Evolutionary conservation across 1,140 invertebrate genomes (phyloP).

Genomic region (Cotesia glomerata): DNA sequence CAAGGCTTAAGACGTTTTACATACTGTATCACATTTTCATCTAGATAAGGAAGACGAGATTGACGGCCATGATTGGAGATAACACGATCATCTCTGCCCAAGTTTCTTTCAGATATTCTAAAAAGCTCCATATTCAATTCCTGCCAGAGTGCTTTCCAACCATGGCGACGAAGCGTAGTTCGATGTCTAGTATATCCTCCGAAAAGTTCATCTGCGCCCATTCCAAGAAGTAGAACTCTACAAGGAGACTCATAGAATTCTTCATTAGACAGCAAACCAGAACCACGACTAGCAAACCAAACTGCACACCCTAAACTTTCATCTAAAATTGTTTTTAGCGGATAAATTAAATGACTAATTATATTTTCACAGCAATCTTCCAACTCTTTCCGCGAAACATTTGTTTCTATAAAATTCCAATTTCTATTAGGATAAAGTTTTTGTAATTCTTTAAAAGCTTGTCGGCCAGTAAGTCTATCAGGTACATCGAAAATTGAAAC

Average conservation of each 20-base stretch:
- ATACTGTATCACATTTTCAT: slow-evolving; percentile 85
- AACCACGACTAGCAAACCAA: slow-evolving; percentile 90
- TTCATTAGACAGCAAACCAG: slow-evolving; percentile 61
- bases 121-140: slow-evolving; percentile 81
- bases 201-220: slow-evolving; percentile 96
- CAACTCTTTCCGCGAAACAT: slow-evolving; percentile 78
- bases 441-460: slow-evolving; percentile 77
- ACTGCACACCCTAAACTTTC: slow-evolving; percentile 93
- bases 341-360: slow-evolving; percentile 82
- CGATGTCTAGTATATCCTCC: slow-evolving; percentile 92
- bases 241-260: slow-evolving; percentile 68
- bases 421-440: slow-evolving; percentile 71
- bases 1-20: slow-evolving; percentile 74
- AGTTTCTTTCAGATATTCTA: slow-evolving; percentile 88
- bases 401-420: slow-evolving; percentile 79
- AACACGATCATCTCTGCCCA: slow-evolving; percentile 92
- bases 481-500: slow-evolving; percentile 72
- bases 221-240: slow-evolving; percentile 85
- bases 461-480: slow-evolving; percentile 78
- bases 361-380: slow-evolving; percentile 51
- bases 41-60: slow-evolving; percentile 90
- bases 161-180: slow-evolving; percentile 70
- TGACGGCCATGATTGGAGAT: slow-evolving; percentile 80
- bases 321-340: slow-evolving; percentile 87
- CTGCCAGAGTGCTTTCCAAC: slow-evolving; percentile 71